Percentiles rank a stretch among this genome's conserved stretches.
phyloP scores from a whole-genome alignment of 2,888 invertebrate species.

The Nasonia oneida region DNA sequence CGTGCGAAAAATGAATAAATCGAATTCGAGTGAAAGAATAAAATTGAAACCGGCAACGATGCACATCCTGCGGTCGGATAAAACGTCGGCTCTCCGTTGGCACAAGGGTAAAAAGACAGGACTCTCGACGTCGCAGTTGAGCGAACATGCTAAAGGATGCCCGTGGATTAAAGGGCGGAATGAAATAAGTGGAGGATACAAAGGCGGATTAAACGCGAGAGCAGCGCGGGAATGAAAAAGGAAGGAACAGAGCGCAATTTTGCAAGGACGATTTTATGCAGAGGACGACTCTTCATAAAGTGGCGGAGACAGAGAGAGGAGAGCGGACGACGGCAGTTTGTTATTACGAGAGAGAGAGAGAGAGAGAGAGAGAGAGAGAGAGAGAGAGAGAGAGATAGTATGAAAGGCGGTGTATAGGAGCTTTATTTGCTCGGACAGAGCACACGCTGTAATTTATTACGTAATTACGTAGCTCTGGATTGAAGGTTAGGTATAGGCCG shows the following conservation, averaged over 20 bases:
- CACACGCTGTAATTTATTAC: constrained; percentile 18
- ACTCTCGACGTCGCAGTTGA: background rate
- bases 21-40: background rate
- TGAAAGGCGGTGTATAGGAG: background rate
- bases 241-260: constrained; percentile 8
- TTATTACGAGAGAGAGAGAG: background rate
- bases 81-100: background rate
- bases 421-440: constrained; percentile 14
- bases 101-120: background rate
- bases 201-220: constrained; percentile 39
- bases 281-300: constrained; percentile 18
- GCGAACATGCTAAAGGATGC: constrained; percentile 34
- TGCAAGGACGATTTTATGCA: constrained; percentile 26
- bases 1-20: background rate
- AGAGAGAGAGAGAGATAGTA: too few relatives aligned
- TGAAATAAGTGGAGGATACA: constrained; percentile 45
- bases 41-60: background rate
- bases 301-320: background rate
- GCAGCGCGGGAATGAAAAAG: background rate
- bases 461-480: constrained; percentile 15
- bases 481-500: constrained; percentile 12
- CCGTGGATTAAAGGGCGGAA: constrained; percentile 42
- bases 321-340: background rate
- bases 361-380: too few relatives aligned
- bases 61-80: background rate